phyloP scores from a whole-genome alignment of 1,140 invertebrate genomes.

The Anoplolepis gracilipes region DNA sequence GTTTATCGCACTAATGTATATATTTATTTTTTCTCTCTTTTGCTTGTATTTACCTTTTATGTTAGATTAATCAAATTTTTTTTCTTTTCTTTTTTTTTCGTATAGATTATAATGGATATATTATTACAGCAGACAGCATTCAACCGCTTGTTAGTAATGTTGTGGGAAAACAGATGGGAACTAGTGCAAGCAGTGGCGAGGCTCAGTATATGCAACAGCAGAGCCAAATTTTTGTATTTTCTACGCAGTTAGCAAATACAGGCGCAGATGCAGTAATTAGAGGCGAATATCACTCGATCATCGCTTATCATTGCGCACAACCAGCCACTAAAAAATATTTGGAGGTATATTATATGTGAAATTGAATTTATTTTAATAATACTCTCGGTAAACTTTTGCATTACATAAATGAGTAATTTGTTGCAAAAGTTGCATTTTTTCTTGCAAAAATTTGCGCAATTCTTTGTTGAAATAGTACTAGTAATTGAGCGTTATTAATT shows the following conservation, averaged over 20 bases:
- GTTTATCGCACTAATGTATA: neutral
- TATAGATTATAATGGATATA: slow-evolving; percentile 79
- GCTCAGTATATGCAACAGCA: slow-evolving; percentile 97
- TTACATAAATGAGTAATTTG: neutral
- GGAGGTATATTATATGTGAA: slow-evolving; percentile 88
- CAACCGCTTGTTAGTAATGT: slow-evolving; percentile 92
- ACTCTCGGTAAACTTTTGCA: neutral
- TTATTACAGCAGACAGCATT: slow-evolving; percentile 86
- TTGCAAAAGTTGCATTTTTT: slow-evolving; percentile 11
- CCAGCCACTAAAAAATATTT: slow-evolving; percentile 97
- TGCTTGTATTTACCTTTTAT: neutral
- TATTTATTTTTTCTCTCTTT: neutral
- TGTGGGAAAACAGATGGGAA: slow-evolving; percentile 92
- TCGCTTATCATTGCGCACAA: slow-evolving; percentile 97
- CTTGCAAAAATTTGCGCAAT: slow-evolving; percentile 6
- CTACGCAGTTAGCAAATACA: slow-evolving; percentile 96
- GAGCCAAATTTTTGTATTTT: slow-evolving; percentile 99
- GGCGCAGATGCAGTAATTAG: slow-evolving; percentile 96
- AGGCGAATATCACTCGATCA: slow-evolving; percentile 96
- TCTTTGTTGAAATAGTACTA: neutral
- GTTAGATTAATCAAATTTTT: slow-evolving; percentile 21
- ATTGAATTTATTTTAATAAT: slow-evolving; percentile 21
- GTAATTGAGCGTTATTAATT: neutral
- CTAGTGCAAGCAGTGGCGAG: slow-evolving; percentile 88
- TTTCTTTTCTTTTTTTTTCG: slow-evolving; percentile 64